Conservation (phyloP, 2,113 vertebrate species). For the Etia nguti region DNA sequence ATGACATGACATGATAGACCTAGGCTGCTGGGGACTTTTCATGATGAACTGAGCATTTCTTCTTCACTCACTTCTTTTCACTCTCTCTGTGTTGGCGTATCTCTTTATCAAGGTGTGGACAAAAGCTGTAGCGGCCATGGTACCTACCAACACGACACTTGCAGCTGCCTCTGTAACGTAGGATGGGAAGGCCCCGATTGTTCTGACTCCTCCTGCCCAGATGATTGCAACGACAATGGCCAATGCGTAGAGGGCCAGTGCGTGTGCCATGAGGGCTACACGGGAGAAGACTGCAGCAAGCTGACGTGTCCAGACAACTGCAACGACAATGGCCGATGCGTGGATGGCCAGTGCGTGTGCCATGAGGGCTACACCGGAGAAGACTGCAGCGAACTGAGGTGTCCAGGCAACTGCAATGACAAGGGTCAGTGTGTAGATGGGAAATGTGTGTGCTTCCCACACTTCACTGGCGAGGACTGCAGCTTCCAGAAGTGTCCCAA, state of each 20-base stretch:
- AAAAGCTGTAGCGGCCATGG: constrained; percentile 76
- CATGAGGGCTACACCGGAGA: constrained; percentile 69
- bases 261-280: constrained; percentile 74
- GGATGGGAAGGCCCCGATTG: constrained; percentile 84
- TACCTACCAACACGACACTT: constrained; percentile 65
- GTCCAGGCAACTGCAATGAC: constrained; percentile 78
- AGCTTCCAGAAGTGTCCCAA: constrained; percentile 71
- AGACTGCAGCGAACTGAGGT: constrained; percentile 74
- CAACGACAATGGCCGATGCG: constrained; percentile 74
- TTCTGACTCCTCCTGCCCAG: constrained; percentile 76
- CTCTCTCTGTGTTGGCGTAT: neutral
- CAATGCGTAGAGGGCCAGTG: constrained; percentile 75
- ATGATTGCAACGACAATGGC: constrained; percentile 77
- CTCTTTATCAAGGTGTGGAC: constrained; percentile 50
- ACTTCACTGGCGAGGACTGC: constrained; percentile 78
- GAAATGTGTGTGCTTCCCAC: constrained; percentile 74
- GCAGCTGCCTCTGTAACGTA: constrained; percentile 76
- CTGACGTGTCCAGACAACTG: constrained; percentile 76
- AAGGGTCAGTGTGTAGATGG: constrained; percentile 79
- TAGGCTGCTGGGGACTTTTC: neutral
- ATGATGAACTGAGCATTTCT: neutral
- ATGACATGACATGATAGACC: neutral
- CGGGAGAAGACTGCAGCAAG: constrained; percentile 75
- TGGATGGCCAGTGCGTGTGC: constrained; percentile 76
- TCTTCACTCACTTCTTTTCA: neutral